These are phyloP conservation scores for Alca torda DNA, from an alignment of 2,797 vertebrate genomes.

Conservation along the genomic window DNA sequence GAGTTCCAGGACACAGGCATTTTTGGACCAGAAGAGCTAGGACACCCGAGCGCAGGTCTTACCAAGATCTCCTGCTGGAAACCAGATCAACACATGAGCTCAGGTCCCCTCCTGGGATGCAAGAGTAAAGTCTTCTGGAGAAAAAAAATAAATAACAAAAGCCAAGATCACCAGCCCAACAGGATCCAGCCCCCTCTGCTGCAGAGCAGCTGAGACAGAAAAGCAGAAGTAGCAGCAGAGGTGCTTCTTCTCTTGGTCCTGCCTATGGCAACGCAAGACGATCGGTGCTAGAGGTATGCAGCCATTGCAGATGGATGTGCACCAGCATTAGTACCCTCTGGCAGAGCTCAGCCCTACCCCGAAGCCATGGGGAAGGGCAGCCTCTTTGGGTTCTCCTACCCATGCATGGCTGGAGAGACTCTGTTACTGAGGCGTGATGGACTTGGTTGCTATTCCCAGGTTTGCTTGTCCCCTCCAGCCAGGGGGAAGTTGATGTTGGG, in stretches of 20 bases:
- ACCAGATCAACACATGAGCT: not conserved
- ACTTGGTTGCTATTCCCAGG: not conserved
- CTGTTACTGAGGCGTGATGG: not conserved
- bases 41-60: not conserved
- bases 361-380: not conserved
- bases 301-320: not conserved
- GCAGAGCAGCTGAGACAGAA: not conserved
- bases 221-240: not conserved
- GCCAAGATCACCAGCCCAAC: not conserved
- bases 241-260: not conserved
- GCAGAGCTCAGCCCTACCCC: not conserved
- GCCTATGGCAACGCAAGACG: accelerated
- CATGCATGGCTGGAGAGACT: not conserved
- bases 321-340: not conserved
- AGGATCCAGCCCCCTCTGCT: not conserved
- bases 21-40: not conserved
- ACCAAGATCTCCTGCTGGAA: not conserved
- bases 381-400: not conserved
- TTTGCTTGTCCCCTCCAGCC: not conserved
- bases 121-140: not conserved
- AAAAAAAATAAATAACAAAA: not conserved
- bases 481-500: not conserved
- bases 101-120: not conserved
- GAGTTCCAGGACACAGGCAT: not conserved
- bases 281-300: accelerated